phyloP scores from a whole-genome alignment of 64 coral and sea anemone species.

The Platygyra sinensis region DNA sequence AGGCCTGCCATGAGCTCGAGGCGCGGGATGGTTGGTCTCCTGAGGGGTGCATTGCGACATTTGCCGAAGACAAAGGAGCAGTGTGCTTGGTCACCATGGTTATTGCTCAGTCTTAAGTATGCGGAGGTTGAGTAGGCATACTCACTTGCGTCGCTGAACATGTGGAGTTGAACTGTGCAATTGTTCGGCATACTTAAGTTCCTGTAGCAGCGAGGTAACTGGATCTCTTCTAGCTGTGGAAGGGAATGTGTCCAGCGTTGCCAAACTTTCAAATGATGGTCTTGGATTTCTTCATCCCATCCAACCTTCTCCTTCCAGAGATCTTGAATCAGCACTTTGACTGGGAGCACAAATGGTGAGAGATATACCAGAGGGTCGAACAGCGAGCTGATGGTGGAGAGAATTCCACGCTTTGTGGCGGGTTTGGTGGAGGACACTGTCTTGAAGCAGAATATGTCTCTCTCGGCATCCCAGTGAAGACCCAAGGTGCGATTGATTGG shows the following conservation, averaged over 20 bases:
- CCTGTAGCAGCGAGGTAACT: conserved; percentile 38
- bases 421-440: conserved; percentile 11
- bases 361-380: conserved; percentile 39
- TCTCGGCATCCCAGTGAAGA: conserved; percentile 49
- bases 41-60: conserved; percentile 34
- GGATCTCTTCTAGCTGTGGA: not conserved
- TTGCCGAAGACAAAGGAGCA: conserved; percentile 41
- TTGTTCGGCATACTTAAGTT: not conserved
- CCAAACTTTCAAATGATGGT: not conserved
- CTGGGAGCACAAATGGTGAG: conserved; percentile 7
- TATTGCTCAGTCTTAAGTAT: conserved; percentile 9
- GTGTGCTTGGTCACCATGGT: not conserved
- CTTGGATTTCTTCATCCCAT: conserved; percentile 34
- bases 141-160: conserved; percentile 30
- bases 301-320: conserved; percentile 9
- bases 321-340: conserved; percentile 35
- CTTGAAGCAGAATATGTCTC: conserved; percentile 32
- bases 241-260: not conserved
- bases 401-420: conserved; percentile 37
- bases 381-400: conserved; percentile 39
- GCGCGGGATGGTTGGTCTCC: conserved; percentile 14
- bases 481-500: conserved; percentile 49
- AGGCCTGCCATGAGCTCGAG: conserved; percentile 29
- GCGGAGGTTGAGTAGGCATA: conserved; percentile 38
- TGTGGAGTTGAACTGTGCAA: not conserved